Base-by-base conservation (phyloP, 1,140 invertebrate species). In the Procambarus virginalis region DNA sequence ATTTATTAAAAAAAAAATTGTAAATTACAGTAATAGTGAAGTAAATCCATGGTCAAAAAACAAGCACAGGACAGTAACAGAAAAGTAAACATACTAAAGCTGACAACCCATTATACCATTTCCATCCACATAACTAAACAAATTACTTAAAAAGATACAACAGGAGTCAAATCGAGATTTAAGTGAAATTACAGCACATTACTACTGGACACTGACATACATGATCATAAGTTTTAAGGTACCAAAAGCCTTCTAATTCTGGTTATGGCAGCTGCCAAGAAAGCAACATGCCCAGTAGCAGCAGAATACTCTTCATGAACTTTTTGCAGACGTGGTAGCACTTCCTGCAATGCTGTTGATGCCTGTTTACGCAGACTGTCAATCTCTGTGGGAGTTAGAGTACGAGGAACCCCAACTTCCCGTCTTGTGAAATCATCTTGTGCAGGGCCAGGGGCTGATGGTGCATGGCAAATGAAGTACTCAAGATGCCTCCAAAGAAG, bases 381-480 rank as follows among this genome's bases (percentile, higher is more conserved):
- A 45, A 89, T 81, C 22, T 89, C 87, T 34, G 55, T 55, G 12
- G 81, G 45, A 17, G 87, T 89, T 34, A 89, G 58, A 3, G 87
- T 89, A 34, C 87, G 81, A 68, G 87, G 58, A 34, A 89, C 58
- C 9, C 87, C 87, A 34, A 89, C 75, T 60, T 89, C 81, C 48
- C 81, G 45, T 17, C 75, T 81, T 17, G 76, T 60, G 51, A 78
- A 73, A 51, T 89, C 81, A 49, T 89, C 87, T 64, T 89, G 87
- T 22, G 51, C 85, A 46, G 85, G 75, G 12, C 87, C 81, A 14
- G 87, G 87, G 22, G 82, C 75, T 64, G 81, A 68, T 76, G 87
- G 87, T 51, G 87, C 87, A 84, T 89, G 87, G 70, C 80, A 82
- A 48, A 89, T 89, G 60, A 84, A 89, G 51, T 89, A 89, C 70